Base-by-base conservation (phyloP, 2,113 vertebrate genomes). In the Trematocara variabile region DNA sequence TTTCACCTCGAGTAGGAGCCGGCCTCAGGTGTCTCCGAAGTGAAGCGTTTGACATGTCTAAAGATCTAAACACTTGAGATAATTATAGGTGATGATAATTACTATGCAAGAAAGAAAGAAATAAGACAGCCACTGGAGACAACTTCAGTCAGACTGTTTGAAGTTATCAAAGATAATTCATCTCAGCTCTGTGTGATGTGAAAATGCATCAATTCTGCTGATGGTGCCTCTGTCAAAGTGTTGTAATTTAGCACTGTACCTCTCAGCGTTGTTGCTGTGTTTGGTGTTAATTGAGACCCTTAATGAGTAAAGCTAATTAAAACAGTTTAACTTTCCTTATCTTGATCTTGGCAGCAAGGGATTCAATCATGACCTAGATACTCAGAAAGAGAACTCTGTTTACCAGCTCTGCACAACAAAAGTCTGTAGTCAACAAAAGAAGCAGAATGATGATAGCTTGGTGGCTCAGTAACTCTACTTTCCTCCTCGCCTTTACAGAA, bases 1-100 rank as follows among this genome's bases (percentile, higher is more conserved):
- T 65, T 86, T 86, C 44, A 28, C 50, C 34, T 56, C 22, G 6
- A 86, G 81, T 33, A 53, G 75, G 87, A 82, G 60, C 55, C 9
- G 14, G 81, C 80, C 70, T 83, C 65, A 81, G 82, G 77, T 83
- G 82, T 80, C 63, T 86, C 70, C 34, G 52, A 82, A 83, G 80
- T 87, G 68, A 82, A 82, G 82, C 50, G 12, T 82, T 86, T 93
- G 94, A 95, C 92, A 87, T 81, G 81, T 94, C 89, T 86, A 58
- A 82, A 88, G 73, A 91, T 94, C 91, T 91, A 53, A 91, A 93
- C 92, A 89, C 87, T 91, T 28, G 22, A 85, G 82, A 89, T 95
- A 96, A 96, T 96, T 95, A 94, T 75, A 95, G 92, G 89, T 84
- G 3, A 3, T 75, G 22, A 88, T 91, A 94, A 95, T 95, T 95